phyloP scores from a whole-genome alignment of 1,140 invertebrate genomes.

The Conopomorpha cramerella region DNA sequence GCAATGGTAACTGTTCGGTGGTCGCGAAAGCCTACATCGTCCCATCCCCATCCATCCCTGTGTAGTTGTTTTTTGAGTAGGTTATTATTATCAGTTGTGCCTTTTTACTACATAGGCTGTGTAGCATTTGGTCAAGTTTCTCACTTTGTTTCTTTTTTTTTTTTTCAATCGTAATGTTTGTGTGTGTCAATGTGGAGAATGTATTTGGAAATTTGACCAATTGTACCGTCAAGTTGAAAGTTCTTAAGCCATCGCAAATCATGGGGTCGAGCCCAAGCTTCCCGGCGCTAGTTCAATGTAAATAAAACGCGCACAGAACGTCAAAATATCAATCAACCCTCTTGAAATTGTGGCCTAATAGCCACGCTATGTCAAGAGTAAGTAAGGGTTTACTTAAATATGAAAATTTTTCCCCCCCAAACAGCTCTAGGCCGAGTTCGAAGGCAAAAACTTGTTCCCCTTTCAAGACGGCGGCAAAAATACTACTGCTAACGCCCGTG shows the following conservation, averaged over 20 bases:
- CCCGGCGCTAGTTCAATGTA: conserved; percentile 17
- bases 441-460: conserved; percentile 68
- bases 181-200: too few species aligned
- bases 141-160: too few species aligned
- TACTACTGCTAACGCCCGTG: conserved; percentile 69
- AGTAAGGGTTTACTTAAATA: too few species aligned
- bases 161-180: too few species aligned
- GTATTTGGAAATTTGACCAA: too few species aligned
- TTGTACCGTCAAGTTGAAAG: neutral
- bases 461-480: conserved; percentile 71
- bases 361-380: too few species aligned
- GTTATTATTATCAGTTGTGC: conserved; percentile 16
- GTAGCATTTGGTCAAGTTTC: too few species aligned
- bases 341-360: conserved; percentile 54
- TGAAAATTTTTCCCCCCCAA: conserved; percentile 19
- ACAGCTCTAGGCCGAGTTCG: conserved; percentile 60
- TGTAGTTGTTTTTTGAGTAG: conserved; percentile 29
- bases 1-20: conserved; percentile 21
- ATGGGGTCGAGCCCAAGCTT: conserved; percentile 18
- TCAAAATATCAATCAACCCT: conserved; percentile 52
- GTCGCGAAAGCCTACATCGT: conserved; percentile 44
- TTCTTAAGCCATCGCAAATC: neutral
- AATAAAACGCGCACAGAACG: conserved; percentile 17
- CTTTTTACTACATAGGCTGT: too few species aligned
- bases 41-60: conserved; percentile 11